phyloP scores from a whole-genome alignment of 2,888 invertebrate genomes.

The Pocota personata region DNA sequence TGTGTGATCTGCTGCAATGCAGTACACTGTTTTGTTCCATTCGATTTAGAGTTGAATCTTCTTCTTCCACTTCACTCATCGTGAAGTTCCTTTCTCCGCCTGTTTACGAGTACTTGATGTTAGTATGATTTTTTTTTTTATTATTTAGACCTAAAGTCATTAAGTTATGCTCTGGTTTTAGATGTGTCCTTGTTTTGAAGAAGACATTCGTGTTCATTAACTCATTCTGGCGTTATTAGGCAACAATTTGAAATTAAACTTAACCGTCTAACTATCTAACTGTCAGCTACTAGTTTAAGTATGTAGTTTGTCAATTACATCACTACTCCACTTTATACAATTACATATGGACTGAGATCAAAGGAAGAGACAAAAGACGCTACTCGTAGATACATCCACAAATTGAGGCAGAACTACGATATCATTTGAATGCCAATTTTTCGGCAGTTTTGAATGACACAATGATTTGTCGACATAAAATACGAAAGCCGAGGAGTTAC shows the following conservation, averaged over 20 bases:
- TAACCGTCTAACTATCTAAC: not conserved
- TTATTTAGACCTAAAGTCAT: slow-evolving; percentile 48
- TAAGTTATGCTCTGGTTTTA: slow-evolving; percentile 66
- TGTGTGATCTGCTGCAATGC: slow-evolving; percentile 37
- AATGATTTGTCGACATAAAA: too few species aligned
- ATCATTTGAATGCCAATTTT: too few species aligned
- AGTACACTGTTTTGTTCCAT: slow-evolving; percentile 52
- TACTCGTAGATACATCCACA: too few species aligned
- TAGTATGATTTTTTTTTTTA: slow-evolving; percentile 11
- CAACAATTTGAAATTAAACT: slow-evolving; percentile 16
- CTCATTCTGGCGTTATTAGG: slow-evolving; percentile 41
- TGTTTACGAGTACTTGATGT: slow-evolving; percentile 20
- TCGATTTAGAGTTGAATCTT: slow-evolving; percentile 60
- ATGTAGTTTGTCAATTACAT: not conserved
- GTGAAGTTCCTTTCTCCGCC: slow-evolving; percentile 71
- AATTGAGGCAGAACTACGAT: too few species aligned
- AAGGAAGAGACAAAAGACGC: too few species aligned
- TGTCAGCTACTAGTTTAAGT: not conserved
- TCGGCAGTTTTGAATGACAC: too few species aligned
- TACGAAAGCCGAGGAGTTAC: too few species aligned
- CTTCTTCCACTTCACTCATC: slow-evolving; percentile 49
- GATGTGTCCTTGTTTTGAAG: slow-evolving; percentile 30
- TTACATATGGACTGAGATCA: not conserved
- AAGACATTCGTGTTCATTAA: slow-evolving; percentile 60
- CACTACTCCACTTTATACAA: slow-evolving; percentile 8